Conservation (phyloP, 1,140 invertebrate species). For the Ostrea denselamellosa region DNA sequence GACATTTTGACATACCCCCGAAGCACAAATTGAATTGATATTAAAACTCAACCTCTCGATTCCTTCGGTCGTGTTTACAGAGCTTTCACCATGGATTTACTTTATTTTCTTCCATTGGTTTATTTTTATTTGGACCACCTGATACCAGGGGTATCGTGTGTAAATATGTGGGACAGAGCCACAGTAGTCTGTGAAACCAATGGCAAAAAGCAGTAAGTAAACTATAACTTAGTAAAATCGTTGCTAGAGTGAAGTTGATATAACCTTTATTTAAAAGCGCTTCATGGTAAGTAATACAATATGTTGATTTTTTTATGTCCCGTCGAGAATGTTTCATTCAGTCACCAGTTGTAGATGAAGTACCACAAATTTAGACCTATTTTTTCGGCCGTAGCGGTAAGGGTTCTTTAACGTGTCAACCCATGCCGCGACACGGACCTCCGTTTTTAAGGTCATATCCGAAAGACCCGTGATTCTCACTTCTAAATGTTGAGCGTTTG, state of each 20-base stretch:
- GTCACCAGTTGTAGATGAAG: too few species aligned
- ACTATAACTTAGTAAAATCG: too few species aligned
- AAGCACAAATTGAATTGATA: neutral
- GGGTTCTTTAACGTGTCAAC: too few species aligned
- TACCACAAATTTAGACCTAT: too few species aligned
- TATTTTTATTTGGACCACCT: neutral
- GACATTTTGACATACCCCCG: neutral
- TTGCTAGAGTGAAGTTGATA: neutral
- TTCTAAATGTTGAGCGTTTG: too few species aligned
- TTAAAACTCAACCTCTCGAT: neutral
- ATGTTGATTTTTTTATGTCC: too few species aligned
- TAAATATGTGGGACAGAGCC: neutral
- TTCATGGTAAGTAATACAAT: too few species aligned
- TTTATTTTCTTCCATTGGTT: neutral
- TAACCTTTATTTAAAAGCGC: neutral
- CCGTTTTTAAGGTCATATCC: too few species aligned
- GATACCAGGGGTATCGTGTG: neutral
- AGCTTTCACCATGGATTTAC: neutral
- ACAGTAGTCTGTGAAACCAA: neutral
- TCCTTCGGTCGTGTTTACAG: neutral
- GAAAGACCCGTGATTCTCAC: too few species aligned
- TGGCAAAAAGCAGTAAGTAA: constrained; percentile 19
- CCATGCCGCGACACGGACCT: too few species aligned
- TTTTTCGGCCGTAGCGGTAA: too few species aligned
- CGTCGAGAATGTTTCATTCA: too few species aligned